Base-by-base conservation (phyloP, 2,113 vertebrate genomes). In the Macroglossus sobrinus region DNA sequence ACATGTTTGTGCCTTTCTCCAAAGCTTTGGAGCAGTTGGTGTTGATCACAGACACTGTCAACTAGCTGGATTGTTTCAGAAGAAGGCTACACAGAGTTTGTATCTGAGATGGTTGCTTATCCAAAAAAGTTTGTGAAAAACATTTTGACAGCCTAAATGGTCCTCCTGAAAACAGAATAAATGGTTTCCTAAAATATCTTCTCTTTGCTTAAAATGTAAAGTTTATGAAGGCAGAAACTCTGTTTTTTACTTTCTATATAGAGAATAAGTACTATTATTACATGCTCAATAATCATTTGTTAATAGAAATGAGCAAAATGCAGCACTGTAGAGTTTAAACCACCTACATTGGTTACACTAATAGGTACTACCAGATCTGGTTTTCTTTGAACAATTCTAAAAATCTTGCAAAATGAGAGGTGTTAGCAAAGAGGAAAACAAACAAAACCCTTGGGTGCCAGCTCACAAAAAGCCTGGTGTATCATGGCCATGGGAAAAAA, bases 21-120 rank as follows among this genome's bases (percentile, higher is more conserved):
- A 63, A 59, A 96, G 35, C 24, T 79, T 64, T 2, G 0, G 55
- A 91, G 93, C 97, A 97, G 96, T 96, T 96, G 97, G 85, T 96
- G 89, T 22, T 71, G 75, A 94, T 97, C 97, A 97, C 69, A 74
- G 82, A 87, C n/a, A 13, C 82, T 87, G 97, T 95, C 95, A 97
- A 43, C 76, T 53, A 78, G 79, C 89, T 78, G 38, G 19, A 53
- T 4, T 93, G 69, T 84, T 91, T 72, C 71, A 87, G 84, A 93
- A 89, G 50, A 96, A 88, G 38, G 87, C 30, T 85, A 6, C 75
- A 66, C 15, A 57, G 80, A 66, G 47, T 82, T 84, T 94, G 64
- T 82, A 82, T 96, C 79, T 63, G 80, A 96, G 50, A 50, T 66
- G 84, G 57, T 43, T 43, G 71, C 63, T 93, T 88, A 91, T 80